phyloP scores from a whole-genome alignment of 2,888 invertebrate species.

The Tubiluchus corallicola region DNA sequence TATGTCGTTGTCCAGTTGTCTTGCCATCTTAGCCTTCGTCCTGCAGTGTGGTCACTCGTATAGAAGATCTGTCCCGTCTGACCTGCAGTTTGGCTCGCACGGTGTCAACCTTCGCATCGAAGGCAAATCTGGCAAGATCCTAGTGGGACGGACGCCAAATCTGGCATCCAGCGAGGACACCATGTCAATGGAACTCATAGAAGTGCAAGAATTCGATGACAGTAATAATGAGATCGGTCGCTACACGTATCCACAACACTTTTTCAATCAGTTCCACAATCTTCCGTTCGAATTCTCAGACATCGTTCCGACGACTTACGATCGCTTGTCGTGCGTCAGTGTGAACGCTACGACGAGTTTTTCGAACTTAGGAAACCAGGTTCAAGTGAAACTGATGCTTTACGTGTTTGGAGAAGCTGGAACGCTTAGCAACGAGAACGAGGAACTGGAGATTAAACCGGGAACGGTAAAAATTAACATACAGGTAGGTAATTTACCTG shows the following conservation, averaged over 20 bases:
- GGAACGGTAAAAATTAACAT: not conserved
- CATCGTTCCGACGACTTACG: not conserved
- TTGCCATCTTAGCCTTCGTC: no score
- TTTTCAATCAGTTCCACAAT: not conserved
- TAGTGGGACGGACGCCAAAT: not conserved
- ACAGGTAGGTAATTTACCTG: not conserved
- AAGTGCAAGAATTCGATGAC: not conserved
- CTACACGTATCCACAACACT: not conserved
- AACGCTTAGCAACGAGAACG: not conserved
- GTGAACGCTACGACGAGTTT: not conserved
- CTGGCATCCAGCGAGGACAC: not conserved
- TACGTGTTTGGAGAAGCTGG: not conserved
- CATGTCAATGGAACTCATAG: not conserved
- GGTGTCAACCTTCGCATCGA: not conserved
- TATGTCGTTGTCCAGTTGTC: no score
- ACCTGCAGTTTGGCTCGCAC: not conserved
- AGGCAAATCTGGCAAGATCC: not conserved
- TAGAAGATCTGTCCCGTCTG: not conserved
- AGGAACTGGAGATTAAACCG: not conserved
- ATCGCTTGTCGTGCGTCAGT: not conserved
- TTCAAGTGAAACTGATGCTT: not conserved
- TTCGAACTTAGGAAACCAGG: not conserved
- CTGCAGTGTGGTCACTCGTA: not conserved
- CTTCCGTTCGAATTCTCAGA: not conserved
- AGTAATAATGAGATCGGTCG: slow-evolving; percentile 3